These are phyloP conservation scores for Mesoclemmys tuberculata DNA, from an alignment of 2,113 vertebrate species.

Conservation along the genomic window DNA sequence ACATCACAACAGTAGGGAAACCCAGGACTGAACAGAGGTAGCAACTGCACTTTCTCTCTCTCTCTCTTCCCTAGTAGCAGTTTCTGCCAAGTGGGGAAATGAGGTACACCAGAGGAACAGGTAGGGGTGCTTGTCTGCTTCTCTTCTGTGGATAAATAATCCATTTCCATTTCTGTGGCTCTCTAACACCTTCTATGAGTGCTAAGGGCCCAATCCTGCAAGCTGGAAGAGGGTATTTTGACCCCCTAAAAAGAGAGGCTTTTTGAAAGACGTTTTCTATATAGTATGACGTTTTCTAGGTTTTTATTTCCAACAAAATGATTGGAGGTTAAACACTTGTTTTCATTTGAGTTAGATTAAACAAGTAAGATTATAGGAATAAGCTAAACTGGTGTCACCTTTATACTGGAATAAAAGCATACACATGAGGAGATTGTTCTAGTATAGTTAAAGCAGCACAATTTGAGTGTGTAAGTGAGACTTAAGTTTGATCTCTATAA, in stretches of 20 bases:
- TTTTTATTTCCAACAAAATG: not conserved
- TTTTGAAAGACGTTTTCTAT: not conserved
- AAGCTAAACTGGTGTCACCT: not conserved
- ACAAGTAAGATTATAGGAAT: not conserved
- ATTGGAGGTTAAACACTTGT: not conserved
- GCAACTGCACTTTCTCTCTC: not conserved
- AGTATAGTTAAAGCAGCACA: rapidly evolving
- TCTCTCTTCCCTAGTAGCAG: rapidly evolving
- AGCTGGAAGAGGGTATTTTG: not conserved
- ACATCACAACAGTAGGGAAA: not conserved
- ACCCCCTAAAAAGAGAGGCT: not conserved
- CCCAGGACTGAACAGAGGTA: not conserved
- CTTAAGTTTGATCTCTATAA: rapidly evolving
- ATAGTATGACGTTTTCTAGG: not conserved
- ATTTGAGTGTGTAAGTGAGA: rapidly evolving
- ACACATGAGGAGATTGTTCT: not conserved
- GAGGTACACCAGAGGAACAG: not conserved
- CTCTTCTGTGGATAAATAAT: not conserved
- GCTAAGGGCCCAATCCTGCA: not conserved
- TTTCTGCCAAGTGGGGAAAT: not conserved
- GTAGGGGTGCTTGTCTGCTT: not conserved
- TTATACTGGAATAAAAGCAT: not conserved
- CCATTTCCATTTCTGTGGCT: not conserved
- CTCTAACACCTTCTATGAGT: not conserved
- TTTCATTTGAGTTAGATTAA: not conserved